Conservation (phyloP, 2,797 vertebrate species). For the Enteromius treurensis region DNA sequence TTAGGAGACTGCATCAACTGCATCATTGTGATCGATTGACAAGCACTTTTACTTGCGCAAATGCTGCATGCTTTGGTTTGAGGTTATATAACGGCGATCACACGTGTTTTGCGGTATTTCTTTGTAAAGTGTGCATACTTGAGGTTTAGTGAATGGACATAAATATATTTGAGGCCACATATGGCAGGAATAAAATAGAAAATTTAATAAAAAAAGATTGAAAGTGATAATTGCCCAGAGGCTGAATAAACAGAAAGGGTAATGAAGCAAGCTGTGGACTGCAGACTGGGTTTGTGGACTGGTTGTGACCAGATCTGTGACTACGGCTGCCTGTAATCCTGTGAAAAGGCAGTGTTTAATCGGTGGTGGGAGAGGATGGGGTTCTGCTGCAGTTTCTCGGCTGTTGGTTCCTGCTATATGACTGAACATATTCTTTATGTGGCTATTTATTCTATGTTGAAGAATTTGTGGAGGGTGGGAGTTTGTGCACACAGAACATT, state of each 20-base stretch:
- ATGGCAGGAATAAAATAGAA: not conserved
- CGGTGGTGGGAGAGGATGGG: not conserved
- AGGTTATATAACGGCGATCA: slow-evolving; percentile 23
- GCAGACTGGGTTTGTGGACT: slow-evolving; percentile 16
- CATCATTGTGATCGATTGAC: slow-evolving; percentile 45
- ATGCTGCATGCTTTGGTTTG: not conserved
- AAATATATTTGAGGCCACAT: slow-evolving; percentile 2
- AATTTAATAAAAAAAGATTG: not conserved
- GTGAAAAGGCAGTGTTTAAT: slow-evolving; percentile 38
- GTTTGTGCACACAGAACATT: not conserved
- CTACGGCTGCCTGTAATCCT: slow-evolving; percentile 40
- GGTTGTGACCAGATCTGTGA: slow-evolving; percentile 21
- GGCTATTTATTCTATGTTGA: not conserved
- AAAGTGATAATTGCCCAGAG: not conserved
- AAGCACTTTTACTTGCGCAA: slow-evolving; percentile 20
- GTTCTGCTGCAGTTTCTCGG: slow-evolving; percentile 5
- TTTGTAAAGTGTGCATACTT: not conserved
- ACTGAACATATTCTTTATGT: slow-evolving; percentile 2
- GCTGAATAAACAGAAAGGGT: not conserved
- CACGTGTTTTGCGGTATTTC: slow-evolving; percentile 1
- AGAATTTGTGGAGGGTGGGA: not conserved
- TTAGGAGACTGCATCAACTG: not conserved
- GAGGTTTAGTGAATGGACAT: not conserved
- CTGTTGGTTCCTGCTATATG: slow-evolving; percentile 14
- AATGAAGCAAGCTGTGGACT: slow-evolving; percentile 2